Base-by-base conservation (phyloP, 1,140 invertebrate species). In the Drosophila kikkawai region DNA sequence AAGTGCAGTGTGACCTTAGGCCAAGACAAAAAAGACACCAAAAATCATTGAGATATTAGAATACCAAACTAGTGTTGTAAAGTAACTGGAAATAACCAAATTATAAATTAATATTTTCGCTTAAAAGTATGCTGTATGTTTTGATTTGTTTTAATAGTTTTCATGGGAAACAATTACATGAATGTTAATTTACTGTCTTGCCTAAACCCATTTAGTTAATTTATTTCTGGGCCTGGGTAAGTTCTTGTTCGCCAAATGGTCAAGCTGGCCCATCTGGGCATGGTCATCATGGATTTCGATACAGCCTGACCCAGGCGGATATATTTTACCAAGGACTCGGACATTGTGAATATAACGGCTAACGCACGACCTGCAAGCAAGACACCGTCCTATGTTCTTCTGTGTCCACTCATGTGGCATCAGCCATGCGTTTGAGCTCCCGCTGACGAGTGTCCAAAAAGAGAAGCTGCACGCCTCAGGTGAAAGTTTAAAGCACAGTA, bases 261-360 rank as follows among this genome's bases (percentile, higher is more conserved):
- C 22, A 55, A 66, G 7, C 26, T 85, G 7, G 44, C 64, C 17
- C 22, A 22, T 22, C 22, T 48, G 11, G 9, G 78, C 17, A 41
- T 85, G 36, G 63, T 67, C 9, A 39, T 85, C 19, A 19, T 69
- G 9, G 82, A 85, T 44, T 36, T 41, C 1, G 50, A 7, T 51
- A 66, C 19, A 59, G 74, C 9, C 34, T 39, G 39, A 56, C 63
- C 3, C 37, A 75, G n/a, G 74, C 63, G 4, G 82, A 85, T 39
- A 22, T n/a, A 22, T 2, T 22, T 2, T 1, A 95, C 96, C 12
- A 96, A 95, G 26, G 95, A 95, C 42, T 98, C 97, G 0, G 95
- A 95, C 59, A 91, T 98, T 3, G 96, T 96, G 79, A 95, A 98
- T 17, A 95, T 98, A 34, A 97, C 97, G 0, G 22, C 22, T 22